Percentiles rank a stretch among this genome's conserved stretches.
These are phyloP conservation scores for Diplosoma virens DNA, from an alignment of 23 tunicate species.

Conservation along the genomic window DNA sequence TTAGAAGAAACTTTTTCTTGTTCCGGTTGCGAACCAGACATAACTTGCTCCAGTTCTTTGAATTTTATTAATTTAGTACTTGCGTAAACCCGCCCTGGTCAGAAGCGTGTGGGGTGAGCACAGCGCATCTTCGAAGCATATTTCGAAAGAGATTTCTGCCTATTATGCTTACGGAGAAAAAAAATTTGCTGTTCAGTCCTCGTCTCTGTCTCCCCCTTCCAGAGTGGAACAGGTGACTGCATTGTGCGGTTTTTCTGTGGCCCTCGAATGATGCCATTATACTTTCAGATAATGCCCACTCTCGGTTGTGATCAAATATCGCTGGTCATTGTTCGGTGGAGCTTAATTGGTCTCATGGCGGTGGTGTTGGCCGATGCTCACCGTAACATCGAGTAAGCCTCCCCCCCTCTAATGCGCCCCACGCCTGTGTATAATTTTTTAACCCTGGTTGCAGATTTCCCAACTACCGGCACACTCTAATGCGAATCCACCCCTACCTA, in stretches of 20 bases:
- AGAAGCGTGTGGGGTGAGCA: too few species aligned
- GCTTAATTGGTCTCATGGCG: not conserved
- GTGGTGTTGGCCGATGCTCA: slow-evolving; percentile 5
- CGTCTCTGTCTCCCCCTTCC: not conserved
- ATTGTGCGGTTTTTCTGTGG: too few species aligned
- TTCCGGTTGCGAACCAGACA: too few species aligned
- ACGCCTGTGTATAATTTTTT: not conserved
- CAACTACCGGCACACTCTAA: slow-evolving; percentile 7
- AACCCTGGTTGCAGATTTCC: slow-evolving; percentile 19
- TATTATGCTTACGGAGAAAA: not conserved
- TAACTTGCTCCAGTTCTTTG: too few species aligned
- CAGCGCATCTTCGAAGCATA: too few species aligned
- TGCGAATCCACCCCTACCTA: slow-evolving; percentile 47
- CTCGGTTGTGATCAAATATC: not conserved
- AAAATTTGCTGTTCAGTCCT: not conserved
- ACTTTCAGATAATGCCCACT: not conserved
- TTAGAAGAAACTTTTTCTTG: too few species aligned
- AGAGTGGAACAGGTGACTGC: not conserved
- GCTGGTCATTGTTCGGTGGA: not conserved
- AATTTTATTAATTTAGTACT: too few species aligned
- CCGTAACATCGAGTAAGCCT: slow-evolving; percentile 18
- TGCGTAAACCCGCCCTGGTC: too few species aligned
- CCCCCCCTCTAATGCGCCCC: not conserved
- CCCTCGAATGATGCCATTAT: too few species aligned
- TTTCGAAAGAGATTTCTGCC: not conserved